Base-by-base conservation (phyloP, 2,888 invertebrate species). In the Salticus scenicus region DNA sequence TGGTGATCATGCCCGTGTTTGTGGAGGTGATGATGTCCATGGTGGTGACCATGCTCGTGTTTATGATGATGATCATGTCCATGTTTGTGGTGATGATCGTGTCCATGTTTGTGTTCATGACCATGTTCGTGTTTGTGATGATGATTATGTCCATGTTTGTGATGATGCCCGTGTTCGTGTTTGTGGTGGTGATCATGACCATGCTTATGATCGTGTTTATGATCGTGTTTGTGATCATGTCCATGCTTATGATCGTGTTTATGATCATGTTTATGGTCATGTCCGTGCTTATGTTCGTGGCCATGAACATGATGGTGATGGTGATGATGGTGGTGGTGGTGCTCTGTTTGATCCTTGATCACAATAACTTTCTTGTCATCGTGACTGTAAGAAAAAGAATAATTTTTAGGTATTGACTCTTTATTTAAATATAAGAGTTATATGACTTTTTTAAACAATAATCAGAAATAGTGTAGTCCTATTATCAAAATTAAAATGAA, bases 221-320 rank as follows among this genome's bases (percentile, higher is more conserved):
- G 83, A 1, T 37, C 41, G 14, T 83, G 83, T n/a, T 72, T 33
- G 12, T 83, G 83, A 0, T 72, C 66, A 30, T 83, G 83, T 12
- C 20, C 42, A 42, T 83, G 83, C 0, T 69, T 14, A n/a, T 83
- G 83, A 0, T 57, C 27, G 14, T 83, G 83, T 17, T 42, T 47
- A 20, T 83, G 83, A n/a, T 67, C 73, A 12, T 83, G 83, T 4
- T 64, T 64, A 17, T 83, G 83, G 1, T 72, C 63, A 63, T 83
- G 83, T 1, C 24, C 57, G 20, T 83, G 83, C 8, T 51, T 33
- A 30, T 82, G 82, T 8, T 66, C 77, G 33, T 77, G 77, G 12
- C 51, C 57, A 37, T 77, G 77, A 17, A 66, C 51, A 28, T 72
- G 66, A 20, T 83, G 83, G 28, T 77, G 67, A 17, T 72, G 70